Percentiles rank a stretch among this genome's conserved stretches.
phyloP scores from a whole-genome alignment of 2,113 vertebrate genomes.

The Polypterus bichir region DNA sequence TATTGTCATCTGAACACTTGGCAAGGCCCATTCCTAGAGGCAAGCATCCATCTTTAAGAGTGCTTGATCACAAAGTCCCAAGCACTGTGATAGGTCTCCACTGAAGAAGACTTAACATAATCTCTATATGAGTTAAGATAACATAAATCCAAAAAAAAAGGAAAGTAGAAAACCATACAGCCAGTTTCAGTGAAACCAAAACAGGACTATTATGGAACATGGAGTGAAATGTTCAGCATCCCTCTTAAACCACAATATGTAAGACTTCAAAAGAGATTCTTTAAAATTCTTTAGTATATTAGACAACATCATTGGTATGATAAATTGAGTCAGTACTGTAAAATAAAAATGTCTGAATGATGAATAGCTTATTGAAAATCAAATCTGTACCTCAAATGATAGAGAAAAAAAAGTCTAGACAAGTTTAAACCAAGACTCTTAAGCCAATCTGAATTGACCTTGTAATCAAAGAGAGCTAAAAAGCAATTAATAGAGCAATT shows the following conservation, averaged over 20 bases:
- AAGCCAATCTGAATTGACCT: slow-evolving; percentile 60
- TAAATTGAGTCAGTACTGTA: slow-evolving; percentile 21
- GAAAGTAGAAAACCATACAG: too few species aligned
- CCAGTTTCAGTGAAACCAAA: too few species aligned
- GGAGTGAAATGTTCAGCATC: too few species aligned
- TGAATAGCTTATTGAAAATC: slow-evolving; percentile 56
- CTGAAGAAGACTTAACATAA: too few species aligned
- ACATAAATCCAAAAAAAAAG: too few species aligned
- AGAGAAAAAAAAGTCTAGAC: slow-evolving; percentile 18
- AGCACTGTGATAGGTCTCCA: too few species aligned
- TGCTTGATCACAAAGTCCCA: too few species aligned
- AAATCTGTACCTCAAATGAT: slow-evolving; percentile 39
- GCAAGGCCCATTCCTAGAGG: too few species aligned
- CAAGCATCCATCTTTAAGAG: too few species aligned
- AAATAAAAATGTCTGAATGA: slow-evolving; percentile 41
- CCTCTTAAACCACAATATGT: background rate
- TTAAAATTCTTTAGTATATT: slow-evolving; percentile 11
- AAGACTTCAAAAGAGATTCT: slow-evolving; percentile 6
- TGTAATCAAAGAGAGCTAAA: slow-evolving; percentile 70
- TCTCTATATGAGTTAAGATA: too few species aligned
- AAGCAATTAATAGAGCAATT: slow-evolving; percentile 78
- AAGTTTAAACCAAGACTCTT: slow-evolving; percentile 35
- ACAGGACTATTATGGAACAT: too few species aligned
- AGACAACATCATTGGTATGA: slow-evolving; percentile 17
- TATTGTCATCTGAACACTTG: too few species aligned